These are phyloP conservation scores for Myrmophylax atrothorax DNA, from an alignment of 2,113 vertebrate species.

Conservation along the genomic window DNA sequence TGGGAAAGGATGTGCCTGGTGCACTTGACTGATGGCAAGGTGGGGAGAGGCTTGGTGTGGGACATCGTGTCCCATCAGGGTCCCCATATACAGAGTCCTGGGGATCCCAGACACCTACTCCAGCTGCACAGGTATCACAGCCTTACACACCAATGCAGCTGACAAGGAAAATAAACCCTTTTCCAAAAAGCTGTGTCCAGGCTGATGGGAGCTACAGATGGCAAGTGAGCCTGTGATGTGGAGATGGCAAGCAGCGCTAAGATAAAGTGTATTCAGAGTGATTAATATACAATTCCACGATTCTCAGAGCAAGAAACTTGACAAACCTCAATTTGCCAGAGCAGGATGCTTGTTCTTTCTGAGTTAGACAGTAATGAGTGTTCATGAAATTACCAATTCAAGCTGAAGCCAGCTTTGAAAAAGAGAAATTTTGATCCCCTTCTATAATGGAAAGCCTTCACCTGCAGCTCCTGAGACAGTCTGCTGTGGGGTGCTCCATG, in stretches of 20 bases:
- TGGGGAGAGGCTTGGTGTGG: rapidly evolving
- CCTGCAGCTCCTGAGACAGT: rapidly evolving
- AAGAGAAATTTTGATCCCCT: background rate
- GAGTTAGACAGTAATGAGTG: background rate
- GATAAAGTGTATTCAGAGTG: background rate
- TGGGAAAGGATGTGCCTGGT: background rate
- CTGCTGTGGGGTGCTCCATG: rapidly evolving
- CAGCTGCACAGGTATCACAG: background rate
- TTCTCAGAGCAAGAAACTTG: background rate
- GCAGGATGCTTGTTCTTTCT: background rate
- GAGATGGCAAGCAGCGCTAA: rapidly evolving
- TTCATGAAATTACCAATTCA: background rate
- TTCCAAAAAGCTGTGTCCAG: rapidly evolving
- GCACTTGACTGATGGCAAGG: rapidly evolving
- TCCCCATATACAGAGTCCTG: background rate
- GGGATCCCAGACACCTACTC: background rate
- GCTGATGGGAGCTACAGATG: background rate
- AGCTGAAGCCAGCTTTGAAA: background rate
- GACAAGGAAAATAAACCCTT: background rate
- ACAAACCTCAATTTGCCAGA: background rate
- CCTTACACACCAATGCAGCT: rapidly evolving
- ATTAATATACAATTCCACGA: background rate
- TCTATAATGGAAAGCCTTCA: background rate
- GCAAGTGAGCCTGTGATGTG: rapidly evolving
- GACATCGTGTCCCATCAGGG: rapidly evolving